Evolutionary conservation across 1,140 invertebrate genomes (phyloP).

Genomic region (Eurosta solidaginis): DNA sequence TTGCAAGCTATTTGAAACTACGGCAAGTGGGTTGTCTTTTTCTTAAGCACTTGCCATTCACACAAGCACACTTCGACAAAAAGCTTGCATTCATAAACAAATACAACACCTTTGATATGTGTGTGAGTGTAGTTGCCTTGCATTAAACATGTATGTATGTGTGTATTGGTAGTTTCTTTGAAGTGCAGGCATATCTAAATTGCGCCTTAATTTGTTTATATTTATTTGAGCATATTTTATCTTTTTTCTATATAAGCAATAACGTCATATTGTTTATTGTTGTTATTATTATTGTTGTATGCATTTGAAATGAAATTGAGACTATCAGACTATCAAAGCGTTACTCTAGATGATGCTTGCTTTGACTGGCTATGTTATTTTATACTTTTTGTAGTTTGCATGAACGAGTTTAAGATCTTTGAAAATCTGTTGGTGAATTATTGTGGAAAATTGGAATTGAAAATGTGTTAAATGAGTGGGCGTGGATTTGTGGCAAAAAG

Average conservation of each 20-base stretch:
- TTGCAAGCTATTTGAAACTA: background rate
- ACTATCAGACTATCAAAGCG: conserved; percentile 15
- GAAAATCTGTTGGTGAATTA: conserved; percentile 22
- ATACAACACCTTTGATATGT: too few species aligned
- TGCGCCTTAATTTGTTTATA: conserved; percentile 32
- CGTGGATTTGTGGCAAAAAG: background rate
- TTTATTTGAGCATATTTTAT: conserved; percentile 30
- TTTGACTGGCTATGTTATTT: background rate
- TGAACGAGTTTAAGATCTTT: conserved; percentile 24
- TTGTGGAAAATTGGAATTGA: conserved; percentile 17
- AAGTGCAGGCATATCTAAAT: conserved; percentile 29
- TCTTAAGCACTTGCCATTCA: conserved; percentile 10
- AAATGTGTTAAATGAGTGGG: conserved; percentile 10
- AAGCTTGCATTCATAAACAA: too few species aligned
- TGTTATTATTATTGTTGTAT: conserved; percentile 1
- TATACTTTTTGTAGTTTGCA: background rate
- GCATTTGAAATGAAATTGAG: conserved; percentile 22
- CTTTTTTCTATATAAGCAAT: conserved; percentile 13
- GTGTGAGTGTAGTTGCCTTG: background rate
- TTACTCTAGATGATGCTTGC: background rate
- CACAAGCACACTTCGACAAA: background rate
- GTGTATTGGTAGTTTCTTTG: conserved; percentile 14
- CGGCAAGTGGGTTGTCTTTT: background rate
- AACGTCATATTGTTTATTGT: background rate
- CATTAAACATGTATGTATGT: background rate